Base-by-base conservation (phyloP, 2,113 vertebrate species). In the Hepsetus odoe region DNA sequence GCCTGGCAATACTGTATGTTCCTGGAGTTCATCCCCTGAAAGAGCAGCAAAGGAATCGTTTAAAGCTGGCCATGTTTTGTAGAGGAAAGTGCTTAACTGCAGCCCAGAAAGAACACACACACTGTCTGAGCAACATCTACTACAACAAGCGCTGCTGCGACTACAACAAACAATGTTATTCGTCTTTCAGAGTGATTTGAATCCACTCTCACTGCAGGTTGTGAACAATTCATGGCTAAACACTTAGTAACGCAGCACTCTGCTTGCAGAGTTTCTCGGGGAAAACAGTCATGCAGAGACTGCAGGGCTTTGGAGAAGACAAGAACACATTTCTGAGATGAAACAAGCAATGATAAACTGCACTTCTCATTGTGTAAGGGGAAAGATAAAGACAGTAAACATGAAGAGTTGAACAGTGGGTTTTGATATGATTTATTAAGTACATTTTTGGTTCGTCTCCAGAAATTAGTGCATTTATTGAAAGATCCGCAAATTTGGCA, bases 111-210 rank as follows among this genome's bases (percentile, higher is more conserved):
- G 70, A 72, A 28, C 55, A 72, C 16, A 65, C 3, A 1, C 35
- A 22, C 8, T 20, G 32, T 22, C 32, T 38, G 32, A 65, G 33
- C 61, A 38, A 35, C 61, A 65, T n/a, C 33, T 3, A 65, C 32
- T 42, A 73, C 53, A 20, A 42, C 55, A 59, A 73, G 40, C 55
- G 6, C 33, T 38, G 33, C 32, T 65, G 61, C n/a, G 61, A 9
- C 61, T 40, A 62, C 26, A 72, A 72, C 44, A 71, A 53, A 71
- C 9, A 67, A 40, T 56, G 33, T 26, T 42, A 35, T 56, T 53
- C 53, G 40, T 59, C 53, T 59, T 72, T 59, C 33, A 55, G 68
- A 58, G 56, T 58, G 38, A 73, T 73, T 73, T 66, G 14, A 66
- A 56, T 55, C 30, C 53, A 42, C 44, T 61, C 61, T 22, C 4